Evolutionary conservation across 53 echinoderm and acorn worm genomes (phyloP).

Genomic region (Crossaster papposus): DNA sequence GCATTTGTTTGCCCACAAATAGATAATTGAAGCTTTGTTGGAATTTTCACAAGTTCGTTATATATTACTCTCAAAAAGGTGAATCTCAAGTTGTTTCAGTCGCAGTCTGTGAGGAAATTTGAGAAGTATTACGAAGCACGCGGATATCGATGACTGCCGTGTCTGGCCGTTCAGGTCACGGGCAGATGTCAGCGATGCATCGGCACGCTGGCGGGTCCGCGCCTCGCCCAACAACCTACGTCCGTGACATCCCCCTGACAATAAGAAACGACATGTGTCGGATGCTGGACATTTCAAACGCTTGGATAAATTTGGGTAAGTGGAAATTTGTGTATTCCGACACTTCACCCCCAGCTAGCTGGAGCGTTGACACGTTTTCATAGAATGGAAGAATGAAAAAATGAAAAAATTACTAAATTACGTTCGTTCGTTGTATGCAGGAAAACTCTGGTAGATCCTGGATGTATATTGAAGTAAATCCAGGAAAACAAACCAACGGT

Average conservation of each 20-base stretch:
- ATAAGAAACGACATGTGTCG: constrained; percentile 51
- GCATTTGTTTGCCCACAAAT: background rate
- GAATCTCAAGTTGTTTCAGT: background rate
- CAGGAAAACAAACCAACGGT: background rate
- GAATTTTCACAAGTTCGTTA: background rate
- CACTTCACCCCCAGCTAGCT: background rate
- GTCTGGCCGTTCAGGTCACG: background rate
- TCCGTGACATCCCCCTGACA: constrained; percentile 69
- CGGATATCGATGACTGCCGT: constrained; percentile 9
- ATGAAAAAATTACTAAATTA: no score
- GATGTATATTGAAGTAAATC: background rate
- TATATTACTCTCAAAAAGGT: background rate
- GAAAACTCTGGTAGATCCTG: background rate
- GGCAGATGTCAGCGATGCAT: background rate
- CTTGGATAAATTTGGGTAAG: constrained; percentile 75
- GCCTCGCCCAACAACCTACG: constrained; percentile 41
- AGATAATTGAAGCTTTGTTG: background rate
- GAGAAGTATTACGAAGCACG: background rate
- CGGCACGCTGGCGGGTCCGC: background rate
- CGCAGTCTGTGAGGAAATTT: background rate
- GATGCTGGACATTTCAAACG: constrained; percentile 54
- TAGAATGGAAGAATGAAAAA: background rate
- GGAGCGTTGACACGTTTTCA: background rate
- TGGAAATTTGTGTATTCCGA: background rate
- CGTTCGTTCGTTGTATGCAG: no score